Percentiles rank a stretch among this genome's conserved stretches.
These are phyloP conservation scores for Myiagra hebetior DNA, from an alignment of 2,113 vertebrate genomes.

Conservation along the genomic window DNA sequence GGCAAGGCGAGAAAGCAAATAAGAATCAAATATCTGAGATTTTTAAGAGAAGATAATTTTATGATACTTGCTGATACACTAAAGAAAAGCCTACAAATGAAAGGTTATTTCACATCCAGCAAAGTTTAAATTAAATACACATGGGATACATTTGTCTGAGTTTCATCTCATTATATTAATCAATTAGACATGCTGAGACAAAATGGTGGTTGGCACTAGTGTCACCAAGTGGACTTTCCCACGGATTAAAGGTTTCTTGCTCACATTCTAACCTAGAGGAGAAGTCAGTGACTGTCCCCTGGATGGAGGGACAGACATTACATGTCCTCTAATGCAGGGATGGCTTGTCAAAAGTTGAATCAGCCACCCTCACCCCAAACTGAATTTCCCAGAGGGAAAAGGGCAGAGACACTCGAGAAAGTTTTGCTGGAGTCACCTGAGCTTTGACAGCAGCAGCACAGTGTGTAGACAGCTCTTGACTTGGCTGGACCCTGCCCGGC, in stretches of 20 bases:
- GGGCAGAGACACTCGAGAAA: not conserved
- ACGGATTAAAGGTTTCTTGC: not conserved
- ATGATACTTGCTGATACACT: not conserved
- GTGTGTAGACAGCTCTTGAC: accelerated
- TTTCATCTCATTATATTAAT: not conserved
- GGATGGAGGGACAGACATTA: not conserved
- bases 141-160: not conserved
- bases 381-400: not conserved
- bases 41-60: not conserved
- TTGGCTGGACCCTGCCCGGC: not conserved
- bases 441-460: not conserved
- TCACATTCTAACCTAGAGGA: not conserved
- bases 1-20: too few species aligned
- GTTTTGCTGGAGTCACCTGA: not conserved
- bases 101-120: not conserved
- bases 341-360: not conserved
- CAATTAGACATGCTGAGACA: not conserved
- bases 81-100: not conserved
- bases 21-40: not conserved
- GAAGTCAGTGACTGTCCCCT: not conserved
- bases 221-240: not conserved
- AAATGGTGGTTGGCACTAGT: not conserved
- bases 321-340: not conserved
- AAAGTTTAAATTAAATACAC: not conserved
- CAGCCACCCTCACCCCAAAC: not conserved